Evolutionary conservation across 2,797 vertebrate genomes (phyloP).

Genomic region (Aulostomus chinensis): DNA sequence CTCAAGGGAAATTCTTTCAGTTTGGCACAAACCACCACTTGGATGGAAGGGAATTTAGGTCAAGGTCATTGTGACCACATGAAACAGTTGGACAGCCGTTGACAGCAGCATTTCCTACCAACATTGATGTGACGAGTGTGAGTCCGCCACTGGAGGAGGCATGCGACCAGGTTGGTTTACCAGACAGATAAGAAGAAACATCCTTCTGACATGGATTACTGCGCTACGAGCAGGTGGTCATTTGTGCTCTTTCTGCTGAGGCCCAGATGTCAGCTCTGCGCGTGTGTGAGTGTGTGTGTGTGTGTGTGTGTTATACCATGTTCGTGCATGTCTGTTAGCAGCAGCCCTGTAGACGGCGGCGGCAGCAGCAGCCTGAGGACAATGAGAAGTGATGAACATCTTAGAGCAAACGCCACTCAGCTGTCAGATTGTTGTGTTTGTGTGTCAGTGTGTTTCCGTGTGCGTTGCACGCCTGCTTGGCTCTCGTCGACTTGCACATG

Average conservation of each 20-base stretch:
- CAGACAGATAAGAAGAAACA: no score
- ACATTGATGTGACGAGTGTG: no score
- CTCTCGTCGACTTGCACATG: slow-evolving; percentile 29
- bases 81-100: no score
- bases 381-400: slow-evolving; percentile 56
- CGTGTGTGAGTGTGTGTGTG: not conserved
- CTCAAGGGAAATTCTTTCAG: no score
- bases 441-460: slow-evolving; percentile 27
- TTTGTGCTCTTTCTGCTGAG: slow-evolving; percentile 15
- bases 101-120: no score
- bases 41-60: no score
- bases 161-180: no score
- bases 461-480: slow-evolving; percentile 18
- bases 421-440: slow-evolving; percentile 30
- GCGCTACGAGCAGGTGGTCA: slow-evolving; percentile 18
- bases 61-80: no score
- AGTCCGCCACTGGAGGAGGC: no score
- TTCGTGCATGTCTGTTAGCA: slow-evolving; percentile 4
- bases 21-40: no score
- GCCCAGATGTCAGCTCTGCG: slow-evolving; percentile 17
- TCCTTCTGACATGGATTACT: not conserved
- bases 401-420: slow-evolving; percentile 42
- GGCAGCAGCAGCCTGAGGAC: slow-evolving; percentile 52
- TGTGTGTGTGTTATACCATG: slow-evolving; percentile 5
- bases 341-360: slow-evolving; percentile 50